Evolutionary conservation across 2,797 vertebrate genomes (phyloP), one percentile per base, ranked within the genome.

Genomic region (Percopsis omiscomaycus): DNA sequence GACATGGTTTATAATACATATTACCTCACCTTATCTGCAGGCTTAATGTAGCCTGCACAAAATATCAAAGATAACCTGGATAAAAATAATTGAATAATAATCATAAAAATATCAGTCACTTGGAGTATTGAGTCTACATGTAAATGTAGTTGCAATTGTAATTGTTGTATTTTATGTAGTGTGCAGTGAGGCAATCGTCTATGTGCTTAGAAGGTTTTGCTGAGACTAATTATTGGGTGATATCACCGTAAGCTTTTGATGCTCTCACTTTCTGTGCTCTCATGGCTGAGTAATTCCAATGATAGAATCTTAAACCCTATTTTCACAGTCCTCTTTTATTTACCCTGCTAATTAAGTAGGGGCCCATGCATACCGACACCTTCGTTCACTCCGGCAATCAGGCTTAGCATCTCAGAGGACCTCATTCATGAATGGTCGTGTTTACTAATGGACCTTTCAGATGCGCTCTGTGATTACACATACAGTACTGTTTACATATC

Each of bases 141-240:
- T 37, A 37, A 5, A 22, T 22, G 22, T 54, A 11, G 75, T 73
- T 69, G 48, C 30, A 49, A 77, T 69, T 27, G 49, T 37, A 75
- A 56, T 48, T 57, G 13, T 32, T 56, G 57, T 59, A 62, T 3
- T 16, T 56, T 49, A 57, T 55, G 73, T 59, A 15, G 72, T 74
- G 74, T 70, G 60, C 75, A 66, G 47, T 49, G 45, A 81, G 64
- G 68, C 72, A 69, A n/a, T 78, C 64, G 73, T 78, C 76, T 66
- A 22, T 78, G 78, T 82, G 73, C 81, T 56, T 61, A 75, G 60
- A 74, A 65, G 66, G 68, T 66, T 72, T 77, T 61, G 79, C 72
- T 57, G 71, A 60, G 83, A 80, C 79, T 86, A 88, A 90, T 91
- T 89, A 89, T 87, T 88, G 81, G 78, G 79, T 81, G 63, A 82